Conservation (phyloP, 2,888 invertebrate genomes). For the Coelinius sp. region DNA sequence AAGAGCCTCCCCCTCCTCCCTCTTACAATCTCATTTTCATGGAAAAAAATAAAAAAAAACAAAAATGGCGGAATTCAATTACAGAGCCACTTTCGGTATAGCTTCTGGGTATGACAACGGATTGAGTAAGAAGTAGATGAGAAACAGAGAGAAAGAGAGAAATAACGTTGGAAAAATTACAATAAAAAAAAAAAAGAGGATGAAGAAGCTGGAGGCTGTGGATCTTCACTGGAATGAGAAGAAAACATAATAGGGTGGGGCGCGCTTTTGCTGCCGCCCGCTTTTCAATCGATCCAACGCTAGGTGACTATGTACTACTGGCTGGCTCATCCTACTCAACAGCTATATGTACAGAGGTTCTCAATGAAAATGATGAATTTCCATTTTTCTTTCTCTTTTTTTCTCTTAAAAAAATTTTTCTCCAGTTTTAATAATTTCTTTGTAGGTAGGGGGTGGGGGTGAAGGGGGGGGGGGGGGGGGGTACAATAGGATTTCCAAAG, state of each 20-base stretch:
- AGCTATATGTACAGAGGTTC: slow-evolving; percentile 60
- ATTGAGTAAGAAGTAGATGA: slow-evolving; percentile 38
- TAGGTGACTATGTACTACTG: slow-evolving; percentile 56
- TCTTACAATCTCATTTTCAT: slow-evolving; percentile 7
- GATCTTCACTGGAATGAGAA: slow-evolving; percentile 50
- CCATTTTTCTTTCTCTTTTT: background rate
- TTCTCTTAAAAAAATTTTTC: background rate
- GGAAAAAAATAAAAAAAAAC: background rate
- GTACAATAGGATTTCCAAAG: too few relatives aligned
- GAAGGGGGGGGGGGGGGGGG: too few relatives aligned
- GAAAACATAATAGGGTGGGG: slow-evolving; percentile 66
- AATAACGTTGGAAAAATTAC: background rate
- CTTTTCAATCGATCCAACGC: slow-evolving; percentile 69
- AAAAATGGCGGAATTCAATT: slow-evolving; percentile 60
- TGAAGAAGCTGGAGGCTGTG: slow-evolving; percentile 30
- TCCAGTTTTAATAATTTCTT: background rate
- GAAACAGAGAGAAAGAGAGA: slow-evolving; percentile 24
- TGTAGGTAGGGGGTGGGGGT: too few relatives aligned
- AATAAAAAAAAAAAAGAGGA: slow-evolving; percentile 14
- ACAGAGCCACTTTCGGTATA: slow-evolving; percentile 52
- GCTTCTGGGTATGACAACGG: slow-evolving; percentile 50
- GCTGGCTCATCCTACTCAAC: slow-evolving; percentile 55
- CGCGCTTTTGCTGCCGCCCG: slow-evolving; percentile 64
- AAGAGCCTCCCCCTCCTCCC: slow-evolving; percentile 1
- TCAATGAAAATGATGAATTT: slow-evolving; percentile 49